Base-by-base conservation (phyloP, 1,140 invertebrate species). In the Drosophila lacertosa region DNA sequence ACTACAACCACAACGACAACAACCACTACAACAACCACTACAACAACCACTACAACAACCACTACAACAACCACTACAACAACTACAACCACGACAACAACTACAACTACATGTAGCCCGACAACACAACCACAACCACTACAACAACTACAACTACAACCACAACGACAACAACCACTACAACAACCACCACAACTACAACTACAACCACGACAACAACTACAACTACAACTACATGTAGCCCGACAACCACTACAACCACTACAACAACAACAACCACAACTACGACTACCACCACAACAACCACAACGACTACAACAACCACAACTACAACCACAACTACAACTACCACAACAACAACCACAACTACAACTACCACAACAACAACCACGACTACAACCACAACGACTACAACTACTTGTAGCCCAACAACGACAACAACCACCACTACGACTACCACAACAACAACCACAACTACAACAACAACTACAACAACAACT, bases 391-490 rank as follows among this genome's bases (percentile, higher is more conserved):
- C 67, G 2, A 39, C 62, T 0, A 42, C 22, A 0, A 26, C 63
- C 0, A 53, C 39, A 0, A 64, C 59, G 0, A 58, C 68, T 4
- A 47, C 68, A 0, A 51, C 47, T 0, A 54, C 40, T n/a, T n/a
- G n/a, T n/a, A n/a, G n/a, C n/a, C n/a, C n/a, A n/a, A n/a, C n/a
- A n/a, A n/a, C n/a, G n/a, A n/a, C n/a, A 4, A 50, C 57, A 4
- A 51, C 37, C 0, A 39, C 63, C 0, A 65, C 62, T 0, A 51
- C 45, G 0, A 59, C 54, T 1, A 53, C 65, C 2, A 45, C 54
- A 0, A 59, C 47, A n/a, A 26, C 55, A 18, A 59, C 66, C 10
- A 68, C 57, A 6, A 67, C 69, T 4, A 55, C 40, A 0, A 55
- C 50, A 3, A 57, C 63, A 0, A 44, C 64, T 0, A 51, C 4